Evolutionary conservation across 2,797 vertebrate genomes (phyloP).

Genomic region (Zalophus californianus): DNA sequence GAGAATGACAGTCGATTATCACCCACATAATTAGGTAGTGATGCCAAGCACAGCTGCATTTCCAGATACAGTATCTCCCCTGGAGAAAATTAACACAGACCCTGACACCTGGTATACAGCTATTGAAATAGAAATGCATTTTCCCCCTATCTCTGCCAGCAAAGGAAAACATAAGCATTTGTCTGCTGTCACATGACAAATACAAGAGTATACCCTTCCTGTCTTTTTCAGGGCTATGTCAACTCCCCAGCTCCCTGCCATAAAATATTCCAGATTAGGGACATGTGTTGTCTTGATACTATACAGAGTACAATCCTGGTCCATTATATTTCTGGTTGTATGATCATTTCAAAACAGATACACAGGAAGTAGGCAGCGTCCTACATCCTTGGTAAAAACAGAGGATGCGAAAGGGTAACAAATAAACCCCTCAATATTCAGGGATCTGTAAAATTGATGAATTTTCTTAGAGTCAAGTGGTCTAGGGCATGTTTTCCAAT

Average conservation of each 20-base stretch:
- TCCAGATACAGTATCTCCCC: slow-evolving; percentile 67
- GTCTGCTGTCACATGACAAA: slow-evolving; percentile 5
- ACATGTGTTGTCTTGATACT: background rate
- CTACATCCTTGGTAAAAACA: background rate
- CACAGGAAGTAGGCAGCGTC: background rate
- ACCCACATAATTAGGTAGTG: slow-evolving; percentile 72
- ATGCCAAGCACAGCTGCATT: slow-evolving; percentile 78
- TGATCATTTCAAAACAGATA: background rate
- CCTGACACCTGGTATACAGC: slow-evolving; percentile 69
- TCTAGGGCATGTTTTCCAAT: background rate
- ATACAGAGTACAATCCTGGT: background rate
- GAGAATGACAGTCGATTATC: slow-evolving; percentile 79
- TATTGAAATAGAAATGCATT: slow-evolving; percentile 49
- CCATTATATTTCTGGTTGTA: background rate
- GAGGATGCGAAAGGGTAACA: background rate
- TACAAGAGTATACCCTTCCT: background rate
- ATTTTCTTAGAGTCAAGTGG: background rate
- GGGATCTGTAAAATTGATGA: background rate
- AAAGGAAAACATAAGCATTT: slow-evolving; percentile 44
- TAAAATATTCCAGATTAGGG: slow-evolving; percentile 21
- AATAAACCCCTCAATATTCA: background rate
- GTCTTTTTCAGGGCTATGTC: background rate
- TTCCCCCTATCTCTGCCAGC: background rate
- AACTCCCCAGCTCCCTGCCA: background rate
- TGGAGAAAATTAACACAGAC: slow-evolving; percentile 73